phyloP scores from a whole-genome alignment of 1,140 invertebrate genomes.

The Pseudachorutes palmiensis region DNA sequence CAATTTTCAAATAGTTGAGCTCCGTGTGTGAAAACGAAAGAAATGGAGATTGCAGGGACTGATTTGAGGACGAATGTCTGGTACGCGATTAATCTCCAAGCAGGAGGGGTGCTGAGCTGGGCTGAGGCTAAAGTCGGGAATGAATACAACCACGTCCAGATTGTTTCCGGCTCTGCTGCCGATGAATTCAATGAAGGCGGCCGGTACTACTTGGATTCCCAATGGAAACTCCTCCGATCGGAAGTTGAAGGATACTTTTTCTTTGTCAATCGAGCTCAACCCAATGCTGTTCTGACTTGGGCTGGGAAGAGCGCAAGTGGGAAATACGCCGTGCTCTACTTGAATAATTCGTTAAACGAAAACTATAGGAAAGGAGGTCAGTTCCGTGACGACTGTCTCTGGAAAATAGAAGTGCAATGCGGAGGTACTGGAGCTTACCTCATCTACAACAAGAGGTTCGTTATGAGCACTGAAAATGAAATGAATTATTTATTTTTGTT shows the following conservation, averaged over 20 bases:
- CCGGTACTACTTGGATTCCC: background rate
- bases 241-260: background rate
- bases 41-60: background rate
- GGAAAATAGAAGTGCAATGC: background rate
- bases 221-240: background rate
- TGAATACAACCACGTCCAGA: background rate
- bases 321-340: background rate
- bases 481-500: too few species aligned
- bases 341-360: background rate
- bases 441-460: background rate
- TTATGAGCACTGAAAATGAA: too few species aligned
- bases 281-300: background rate
- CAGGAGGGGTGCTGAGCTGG: background rate
- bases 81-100: background rate
- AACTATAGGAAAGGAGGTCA: background rate
- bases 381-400: background rate
- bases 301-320: background rate
- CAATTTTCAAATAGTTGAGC: too few species aligned
- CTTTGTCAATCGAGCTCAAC: background rate
- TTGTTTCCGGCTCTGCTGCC: background rate
- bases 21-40: too few species aligned
- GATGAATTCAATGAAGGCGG: background rate
- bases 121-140: background rate
- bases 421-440: background rate
- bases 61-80: background rate